Evolutionary conservation across 1,140 invertebrate species (phyloP), one percentile per base, ranked within the genome.

Genomic region (Cataglyphis hispanica): DNA sequence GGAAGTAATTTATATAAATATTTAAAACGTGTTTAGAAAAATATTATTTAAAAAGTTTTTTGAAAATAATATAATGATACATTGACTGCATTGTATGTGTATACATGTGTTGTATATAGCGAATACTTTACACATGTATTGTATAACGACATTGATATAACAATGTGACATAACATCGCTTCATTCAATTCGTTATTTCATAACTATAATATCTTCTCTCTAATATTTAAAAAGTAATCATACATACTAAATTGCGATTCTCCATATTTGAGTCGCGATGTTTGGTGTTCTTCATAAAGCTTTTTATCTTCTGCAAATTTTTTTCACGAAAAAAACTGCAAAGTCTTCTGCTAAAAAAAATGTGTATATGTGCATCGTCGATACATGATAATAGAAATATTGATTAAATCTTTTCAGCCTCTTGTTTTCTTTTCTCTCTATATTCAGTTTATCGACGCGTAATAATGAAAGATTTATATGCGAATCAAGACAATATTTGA

Each of bases 11-110:
- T 25, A 10, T 75, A 25, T 27, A 43, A 43, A 43, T 43, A 56
- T 8, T 46, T 46, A 64, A 63, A 76, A 76, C 61, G 22, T 56
- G 7, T 50, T 16, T 50, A 50, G 16, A 50, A 50, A 50, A 50
- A 50, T 4, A 50, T 46, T 3, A 46, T 50, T 50, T 16, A 19
- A 19, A 6, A 19, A 50, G 16, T 1, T 50, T 50, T 50, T 19
- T 5, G 16, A 50, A 50, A 50, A 46, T 46, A 46, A 4, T 13
- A 46, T 46, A 46, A 46, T 16, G 43, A 46, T 16, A 16, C 13
- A 16, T 46, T 46, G 43, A 37, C 34, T 37, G n/a, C n/a, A 3
- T 11, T 43, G 1, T 43, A 3, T 1, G 11, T 43, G 40, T 43
- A 11, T 43, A 8, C 11, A 10, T 43, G 4, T 43, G 10, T 40